phyloP scores from a whole-genome alignment of 2,797 vertebrate species.

The Thripadectes ignobilis region DNA sequence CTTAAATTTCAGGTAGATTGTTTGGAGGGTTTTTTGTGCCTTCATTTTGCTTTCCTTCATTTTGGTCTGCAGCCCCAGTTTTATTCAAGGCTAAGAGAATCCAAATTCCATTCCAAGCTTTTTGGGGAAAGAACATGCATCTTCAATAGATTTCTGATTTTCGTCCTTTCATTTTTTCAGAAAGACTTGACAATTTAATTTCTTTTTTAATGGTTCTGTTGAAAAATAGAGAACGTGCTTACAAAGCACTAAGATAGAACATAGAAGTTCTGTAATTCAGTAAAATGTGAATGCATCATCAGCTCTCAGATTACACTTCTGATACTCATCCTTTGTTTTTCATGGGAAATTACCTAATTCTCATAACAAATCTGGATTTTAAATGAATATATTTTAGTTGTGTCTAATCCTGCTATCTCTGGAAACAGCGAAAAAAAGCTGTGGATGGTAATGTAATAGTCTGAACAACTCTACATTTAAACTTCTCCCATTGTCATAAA shows the following conservation, averaged over 20 bases:
- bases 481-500: neutral
- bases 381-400: neutral
- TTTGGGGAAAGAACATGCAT: neutral
- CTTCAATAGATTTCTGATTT: neutral
- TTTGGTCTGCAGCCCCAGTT: neutral
- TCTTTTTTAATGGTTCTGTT: neutral
- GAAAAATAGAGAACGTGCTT: neutral
- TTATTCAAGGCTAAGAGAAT: neutral
- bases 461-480: neutral
- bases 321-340: neutral
- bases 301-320: neutral
- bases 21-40: neutral
- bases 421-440: neutral
- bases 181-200: neutral
- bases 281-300: neutral
- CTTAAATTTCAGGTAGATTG: neutral
- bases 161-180: neutral
- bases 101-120: neutral
- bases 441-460: neutral
- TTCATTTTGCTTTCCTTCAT: neutral
- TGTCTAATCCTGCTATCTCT: neutral
- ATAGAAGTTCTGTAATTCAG: neutral
- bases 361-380: neutral
- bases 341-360: neutral
- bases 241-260: neutral